These are phyloP conservation scores for Taenaris catops DNA, from an alignment of 2,888 invertebrate species.

Conservation along the genomic window DNA sequence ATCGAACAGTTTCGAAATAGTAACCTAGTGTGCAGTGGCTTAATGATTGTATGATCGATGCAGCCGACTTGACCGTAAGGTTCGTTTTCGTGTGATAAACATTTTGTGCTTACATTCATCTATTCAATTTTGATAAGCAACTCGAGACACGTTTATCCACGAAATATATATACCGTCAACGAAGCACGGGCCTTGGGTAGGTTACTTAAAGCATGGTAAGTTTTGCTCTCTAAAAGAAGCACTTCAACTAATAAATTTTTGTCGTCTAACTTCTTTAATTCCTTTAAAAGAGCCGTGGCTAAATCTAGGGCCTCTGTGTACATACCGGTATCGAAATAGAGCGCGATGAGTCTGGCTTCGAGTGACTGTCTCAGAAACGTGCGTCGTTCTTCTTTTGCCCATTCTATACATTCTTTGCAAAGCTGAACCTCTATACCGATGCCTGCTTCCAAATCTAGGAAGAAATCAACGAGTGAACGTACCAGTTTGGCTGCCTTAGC, in stretches of 20 bases:
- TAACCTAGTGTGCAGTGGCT: too few species aligned
- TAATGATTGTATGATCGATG: too few species aligned
- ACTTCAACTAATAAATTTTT: constrained; percentile 99
- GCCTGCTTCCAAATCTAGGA: constrained; percentile 97
- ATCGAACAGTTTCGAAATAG: too few species aligned
- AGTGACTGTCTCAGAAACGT: constrained; percentile 98
- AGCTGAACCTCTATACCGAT: constrained; percentile 96
- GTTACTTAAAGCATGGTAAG: constrained; percentile 98
- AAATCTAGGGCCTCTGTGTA: constrained; percentile 91
- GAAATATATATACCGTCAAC: constrained; percentile 89
- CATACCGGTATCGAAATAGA: constrained; percentile 96
- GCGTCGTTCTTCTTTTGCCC: constrained; percentile 98
- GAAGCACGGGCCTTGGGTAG: constrained; percentile 98
- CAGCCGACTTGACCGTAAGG: too few species aligned
- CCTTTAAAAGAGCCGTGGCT: constrained; percentile 93
- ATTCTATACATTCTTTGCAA: constrained; percentile 99
- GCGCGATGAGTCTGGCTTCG: constrained; percentile 95
- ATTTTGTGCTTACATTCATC: too few species aligned
- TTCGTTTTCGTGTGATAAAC: too few species aligned
- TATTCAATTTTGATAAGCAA: too few species aligned
- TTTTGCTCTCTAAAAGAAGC: constrained; percentile 98
- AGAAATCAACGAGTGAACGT: constrained; percentile 97
- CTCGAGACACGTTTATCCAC: not conserved
- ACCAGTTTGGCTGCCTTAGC: constrained; percentile 99
- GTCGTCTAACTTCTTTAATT: constrained; percentile 99